Conservation (phyloP, 2,888 invertebrate species). For the Dryococelus australis region DNA sequence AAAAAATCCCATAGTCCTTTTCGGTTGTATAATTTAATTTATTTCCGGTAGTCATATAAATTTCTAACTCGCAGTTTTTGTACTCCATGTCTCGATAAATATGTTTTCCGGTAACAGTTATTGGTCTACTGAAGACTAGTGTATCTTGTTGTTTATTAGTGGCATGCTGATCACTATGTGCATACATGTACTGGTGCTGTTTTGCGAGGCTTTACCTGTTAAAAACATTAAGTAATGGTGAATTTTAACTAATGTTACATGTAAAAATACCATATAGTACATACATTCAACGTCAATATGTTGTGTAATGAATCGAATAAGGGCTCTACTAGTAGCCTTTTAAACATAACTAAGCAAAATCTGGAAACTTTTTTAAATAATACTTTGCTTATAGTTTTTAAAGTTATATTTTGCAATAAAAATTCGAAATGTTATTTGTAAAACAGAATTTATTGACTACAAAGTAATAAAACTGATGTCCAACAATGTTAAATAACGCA, state of each 20-base stretch:
- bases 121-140: not conserved
- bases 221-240: not conserved
- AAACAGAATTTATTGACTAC: too few relatives aligned
- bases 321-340: not conserved
- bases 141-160: not conserved
- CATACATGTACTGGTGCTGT: conserved; percentile 1
- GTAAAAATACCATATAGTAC: not conserved
- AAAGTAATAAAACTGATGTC: too few relatives aligned
- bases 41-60: too few relatives aligned
- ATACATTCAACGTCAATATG: not conserved
- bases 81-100: not conserved
- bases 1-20: too few relatives aligned
- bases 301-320: not conserved
- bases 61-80: too few relatives aligned
- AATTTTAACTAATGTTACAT: not conserved
- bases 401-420: too few relatives aligned
- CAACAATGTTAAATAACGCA: too few relatives aligned
- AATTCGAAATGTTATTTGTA: too few relatives aligned
- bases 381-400: not conserved
- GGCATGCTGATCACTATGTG: not conserved
- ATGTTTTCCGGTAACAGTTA: not conserved
- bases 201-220: not conserved
- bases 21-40: too few relatives aligned
- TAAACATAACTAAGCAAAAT: not conserved
- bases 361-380: not conserved